A percentile compares a stretch with the other conserved stretches of the same genome.
Conservation (phyloP, 2,797 vertebrate genomes). For the Typhlichthys subterraneus region DNA sequence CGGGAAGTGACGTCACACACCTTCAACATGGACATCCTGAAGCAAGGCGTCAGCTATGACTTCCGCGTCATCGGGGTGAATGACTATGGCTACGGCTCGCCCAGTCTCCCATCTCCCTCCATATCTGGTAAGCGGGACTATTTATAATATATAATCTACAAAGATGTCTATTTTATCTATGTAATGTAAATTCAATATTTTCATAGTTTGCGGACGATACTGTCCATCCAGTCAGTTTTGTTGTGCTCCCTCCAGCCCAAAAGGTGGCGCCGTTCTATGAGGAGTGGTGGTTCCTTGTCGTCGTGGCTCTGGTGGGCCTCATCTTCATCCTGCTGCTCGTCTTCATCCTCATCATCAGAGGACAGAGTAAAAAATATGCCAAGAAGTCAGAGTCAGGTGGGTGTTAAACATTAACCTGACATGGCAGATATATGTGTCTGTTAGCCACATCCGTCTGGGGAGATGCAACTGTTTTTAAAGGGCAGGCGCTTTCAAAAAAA, state of each 20-base stretch:
- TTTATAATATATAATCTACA: too few relatives aligned
- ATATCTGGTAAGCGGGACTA: slow-evolving; percentile 84
- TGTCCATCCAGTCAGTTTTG: not conserved
- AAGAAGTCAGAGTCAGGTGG: slow-evolving; percentile 94
- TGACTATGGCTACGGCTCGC: slow-evolving; percentile 93
- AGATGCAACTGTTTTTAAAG: too few relatives aligned
- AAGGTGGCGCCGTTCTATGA: slow-evolving; percentile 96
- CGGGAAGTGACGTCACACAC: slow-evolving; percentile 97
- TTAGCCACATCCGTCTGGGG: too few relatives aligned
- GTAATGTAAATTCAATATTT: not conserved
- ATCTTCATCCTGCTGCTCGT: slow-evolving; percentile 97
- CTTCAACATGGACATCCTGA: slow-evolving; percentile 94
- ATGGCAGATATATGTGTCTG: too few relatives aligned
- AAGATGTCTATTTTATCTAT: too few relatives aligned
- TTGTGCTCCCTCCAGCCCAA: slow-evolving; percentile 79
- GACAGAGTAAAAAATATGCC: slow-evolving; percentile 97
- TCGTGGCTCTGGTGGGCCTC: slow-evolving; percentile 95
- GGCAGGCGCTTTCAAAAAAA: too few relatives aligned
- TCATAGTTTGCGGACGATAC: not conserved
- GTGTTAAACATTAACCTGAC: slow-evolving; percentile 26
- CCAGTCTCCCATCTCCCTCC: slow-evolving; percentile 91
- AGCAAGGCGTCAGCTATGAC: slow-evolving; percentile 94
- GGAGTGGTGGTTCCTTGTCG: slow-evolving; percentile 99
- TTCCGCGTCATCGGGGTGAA: slow-evolving; percentile 96
- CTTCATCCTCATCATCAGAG: slow-evolving; percentile 95